Percentiles rank a stretch among this genome's conserved stretches.
phyloP scores from a whole-genome alignment of 2,797 vertebrate species.

The Myotis findleyi region DNA sequence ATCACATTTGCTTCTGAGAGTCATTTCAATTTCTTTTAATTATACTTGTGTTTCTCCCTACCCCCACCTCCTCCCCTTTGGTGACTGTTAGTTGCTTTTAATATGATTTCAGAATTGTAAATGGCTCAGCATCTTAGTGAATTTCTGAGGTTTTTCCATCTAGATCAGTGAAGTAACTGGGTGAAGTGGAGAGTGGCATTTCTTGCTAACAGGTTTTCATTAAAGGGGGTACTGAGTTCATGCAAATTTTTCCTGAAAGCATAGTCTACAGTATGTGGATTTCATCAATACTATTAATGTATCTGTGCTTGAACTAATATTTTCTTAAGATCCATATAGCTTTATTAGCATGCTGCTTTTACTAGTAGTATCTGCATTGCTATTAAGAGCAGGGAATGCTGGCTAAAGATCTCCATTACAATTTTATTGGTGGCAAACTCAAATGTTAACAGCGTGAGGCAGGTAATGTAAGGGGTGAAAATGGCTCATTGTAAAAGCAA shows the following conservation, averaged over 20 bases:
- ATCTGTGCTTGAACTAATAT: constrained; percentile 1
- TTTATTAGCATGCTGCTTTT: constrained; percentile 21
- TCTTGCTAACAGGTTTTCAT: constrained; percentile 62
- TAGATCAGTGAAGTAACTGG: constrained; percentile 80
- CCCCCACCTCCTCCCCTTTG: background rate
- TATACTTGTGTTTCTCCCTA: constrained; percentile 76
- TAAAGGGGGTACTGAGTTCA: constrained; percentile 73
- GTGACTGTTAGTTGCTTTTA: constrained; percentile 53
- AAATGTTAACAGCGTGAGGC: background rate
- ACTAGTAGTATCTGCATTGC: background rate
- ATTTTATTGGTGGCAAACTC: background rate
- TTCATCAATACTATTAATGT: constrained; percentile 61
- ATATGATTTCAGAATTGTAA: constrained; percentile 83
- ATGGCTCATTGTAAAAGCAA: background rate
- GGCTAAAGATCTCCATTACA: background rate
- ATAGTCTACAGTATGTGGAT: constrained; percentile 73
- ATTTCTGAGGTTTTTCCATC: constrained; percentile 79
- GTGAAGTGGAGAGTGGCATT: constrained; percentile 58
- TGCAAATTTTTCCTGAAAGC: constrained; percentile 80
- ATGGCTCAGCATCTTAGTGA: constrained; percentile 78
- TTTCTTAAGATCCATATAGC: constrained; percentile 17
- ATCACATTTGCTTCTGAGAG: constrained; percentile 20
- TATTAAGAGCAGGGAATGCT: background rate
- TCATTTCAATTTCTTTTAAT: constrained; percentile 75
- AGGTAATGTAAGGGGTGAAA: background rate